phyloP scores from a whole-genome alignment of 2,797 vertebrate species.

The Falco concolor region DNA sequence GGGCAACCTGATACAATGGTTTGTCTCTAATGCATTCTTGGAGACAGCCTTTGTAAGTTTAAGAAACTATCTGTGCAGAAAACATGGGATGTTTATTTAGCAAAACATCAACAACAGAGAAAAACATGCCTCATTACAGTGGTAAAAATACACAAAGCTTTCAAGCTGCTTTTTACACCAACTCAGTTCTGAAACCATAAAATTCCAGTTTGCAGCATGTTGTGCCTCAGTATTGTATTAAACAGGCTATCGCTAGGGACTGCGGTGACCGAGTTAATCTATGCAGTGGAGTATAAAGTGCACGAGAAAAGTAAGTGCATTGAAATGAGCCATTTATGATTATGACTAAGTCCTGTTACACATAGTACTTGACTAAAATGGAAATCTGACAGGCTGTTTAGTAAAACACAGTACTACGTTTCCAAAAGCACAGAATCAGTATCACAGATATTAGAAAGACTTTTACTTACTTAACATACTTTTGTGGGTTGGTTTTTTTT shows the following conservation, averaged over 20 bases:
- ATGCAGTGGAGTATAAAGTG: constrained; percentile 12
- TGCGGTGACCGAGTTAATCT: neutral
- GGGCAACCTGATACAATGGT: constrained; percentile 29
- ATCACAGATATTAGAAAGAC: neutral
- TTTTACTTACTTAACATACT: neutral
- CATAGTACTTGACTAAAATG: neutral
- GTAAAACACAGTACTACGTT: neutral
- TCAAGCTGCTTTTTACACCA: constrained; percentile 17
- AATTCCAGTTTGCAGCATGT: neutral
- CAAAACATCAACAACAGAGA: constrained; percentile 55
- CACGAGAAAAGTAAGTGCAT: constrained; percentile 43
- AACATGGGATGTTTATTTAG: constrained; percentile 48
- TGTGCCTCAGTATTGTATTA: neutral
- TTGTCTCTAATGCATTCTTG: neutral
- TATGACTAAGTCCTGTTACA: neutral
- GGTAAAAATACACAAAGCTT: constrained; percentile 44
- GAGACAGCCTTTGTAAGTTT: constrained; percentile 39
- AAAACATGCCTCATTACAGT: constrained; percentile 56
- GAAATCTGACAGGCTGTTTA: neutral
- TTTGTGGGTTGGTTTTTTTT: neutral
- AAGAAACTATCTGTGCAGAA: constrained; percentile 46
- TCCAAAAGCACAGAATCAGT: neutral
- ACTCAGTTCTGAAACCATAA: neutral
- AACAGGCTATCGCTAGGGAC: neutral
- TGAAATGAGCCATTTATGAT: constrained; percentile 2